These are phyloP conservation scores for Mesoligia furuncula DNA, from an alignment of 2,888 invertebrate species.

Conservation along the genomic window DNA sequence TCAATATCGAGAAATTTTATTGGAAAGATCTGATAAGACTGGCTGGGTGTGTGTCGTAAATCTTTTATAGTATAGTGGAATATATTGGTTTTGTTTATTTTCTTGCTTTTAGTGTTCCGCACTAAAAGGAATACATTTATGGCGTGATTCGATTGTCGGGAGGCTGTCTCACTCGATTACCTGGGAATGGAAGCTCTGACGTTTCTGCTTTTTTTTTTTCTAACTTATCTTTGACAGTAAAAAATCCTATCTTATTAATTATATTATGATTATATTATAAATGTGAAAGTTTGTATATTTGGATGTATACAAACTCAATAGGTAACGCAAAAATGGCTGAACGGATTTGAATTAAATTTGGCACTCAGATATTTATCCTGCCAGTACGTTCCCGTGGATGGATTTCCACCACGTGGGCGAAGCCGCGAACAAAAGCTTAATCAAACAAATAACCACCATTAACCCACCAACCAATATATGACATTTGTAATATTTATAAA, in stretches of 20 bases:
- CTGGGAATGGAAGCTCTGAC: neutral
- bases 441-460: too few relatives aligned
- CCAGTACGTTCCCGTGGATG: too few relatives aligned
- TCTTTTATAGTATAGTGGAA: constrained; percentile 14
- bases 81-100: constrained; percentile 39
- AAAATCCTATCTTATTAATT: neutral
- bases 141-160: constrained; percentile 50
- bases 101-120: constrained; percentile 26
- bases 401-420: too few relatives aligned
- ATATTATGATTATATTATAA: neutral
- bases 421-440: neutral
- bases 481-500: neutral
- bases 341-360: neutral
- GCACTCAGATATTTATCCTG: neutral
- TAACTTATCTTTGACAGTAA: neutral
- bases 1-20: constrained; percentile 44
- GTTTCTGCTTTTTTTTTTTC: neutral
- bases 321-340: neutral
- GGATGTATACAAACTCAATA: neutral
- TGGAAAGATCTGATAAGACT: constrained; percentile 38
- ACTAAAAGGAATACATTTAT: constrained; percentile 46
- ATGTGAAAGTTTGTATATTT: neutral
- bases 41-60: constrained; percentile 26
- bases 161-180: constrained; percentile 29
- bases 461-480: too few relatives aligned